A percentile compares a stretch with the other conserved stretches of the same genome.
phyloP scores from a whole-genome alignment of 2,888 invertebrate genomes.

The Thereva nobilitata region DNA sequence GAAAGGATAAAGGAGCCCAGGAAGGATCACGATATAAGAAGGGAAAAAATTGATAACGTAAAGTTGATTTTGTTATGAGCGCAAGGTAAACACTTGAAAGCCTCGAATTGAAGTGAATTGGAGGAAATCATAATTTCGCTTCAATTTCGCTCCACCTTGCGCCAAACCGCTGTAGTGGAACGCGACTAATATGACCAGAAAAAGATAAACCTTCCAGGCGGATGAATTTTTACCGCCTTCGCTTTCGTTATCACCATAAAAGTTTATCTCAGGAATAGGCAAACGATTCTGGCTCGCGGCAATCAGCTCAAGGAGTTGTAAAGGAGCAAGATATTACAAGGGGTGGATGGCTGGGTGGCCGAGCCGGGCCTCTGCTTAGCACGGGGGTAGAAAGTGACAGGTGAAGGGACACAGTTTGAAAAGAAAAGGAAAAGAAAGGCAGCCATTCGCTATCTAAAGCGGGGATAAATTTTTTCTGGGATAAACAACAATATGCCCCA shows the following conservation, averaged over 20 bases:
- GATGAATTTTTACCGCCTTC: slow-evolving; percentile 31
- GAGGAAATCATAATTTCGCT: slow-evolving; percentile 30
- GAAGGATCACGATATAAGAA: no score
- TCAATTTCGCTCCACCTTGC: slow-evolving; percentile 23
- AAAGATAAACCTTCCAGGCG: slow-evolving; percentile 31
- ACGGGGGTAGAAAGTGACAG: slow-evolving; percentile 1
- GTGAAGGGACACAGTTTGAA: slow-evolving; percentile 1
- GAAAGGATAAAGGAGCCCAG: no score
- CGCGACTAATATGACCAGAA: slow-evolving; percentile 22
- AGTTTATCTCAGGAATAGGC: slow-evolving; percentile 34
- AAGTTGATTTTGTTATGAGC: background rate
- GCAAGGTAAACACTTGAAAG: slow-evolving; percentile 16
- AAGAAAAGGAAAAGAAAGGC: slow-evolving; percentile 16
- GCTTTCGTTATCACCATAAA: slow-evolving; percentile 36
- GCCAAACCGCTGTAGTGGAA: slow-evolving; percentile 20
- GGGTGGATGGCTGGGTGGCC: slow-evolving; percentile 6
- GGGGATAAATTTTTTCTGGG: slow-evolving; percentile 32
- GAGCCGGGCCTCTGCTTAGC: slow-evolving; percentile 8
- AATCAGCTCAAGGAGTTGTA: slow-evolving; percentile 35
- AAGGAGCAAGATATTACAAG: slow-evolving; percentile 28
- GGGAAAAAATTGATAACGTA: no score
- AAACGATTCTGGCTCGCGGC: slow-evolving; percentile 31
- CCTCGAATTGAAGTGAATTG: slow-evolving; percentile 11
- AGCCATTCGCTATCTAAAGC: slow-evolving; percentile 24
- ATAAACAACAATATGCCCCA: slow-evolving; percentile 31